Evolutionary conservation across 1,140 invertebrate genomes (phyloP).

Genomic region (Drosophila nigrodunni): DNA sequence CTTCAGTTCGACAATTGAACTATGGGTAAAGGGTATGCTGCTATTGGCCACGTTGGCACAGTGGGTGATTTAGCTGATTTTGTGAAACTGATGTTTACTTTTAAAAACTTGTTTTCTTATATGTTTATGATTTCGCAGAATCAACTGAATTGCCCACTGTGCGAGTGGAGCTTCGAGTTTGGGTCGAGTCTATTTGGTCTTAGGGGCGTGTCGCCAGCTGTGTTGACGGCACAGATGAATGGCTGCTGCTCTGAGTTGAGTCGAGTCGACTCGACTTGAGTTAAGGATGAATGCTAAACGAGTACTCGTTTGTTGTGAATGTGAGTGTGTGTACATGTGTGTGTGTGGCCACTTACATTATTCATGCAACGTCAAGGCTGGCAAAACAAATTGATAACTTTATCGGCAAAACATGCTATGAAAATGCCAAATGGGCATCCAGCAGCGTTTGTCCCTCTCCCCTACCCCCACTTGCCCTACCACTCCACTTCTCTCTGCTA

Average conservation of each 20-base stretch:
- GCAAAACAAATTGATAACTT: constrained; percentile 82
- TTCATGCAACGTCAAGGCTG: constrained; percentile 79
- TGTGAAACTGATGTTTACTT: too few species aligned
- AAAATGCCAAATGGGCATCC: constrained; percentile 70
- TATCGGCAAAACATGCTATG: constrained; percentile 82
- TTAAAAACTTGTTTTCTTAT: too few species aligned
- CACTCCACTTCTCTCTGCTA: not conserved
- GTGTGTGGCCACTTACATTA: constrained; percentile 77
- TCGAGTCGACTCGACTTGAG: constrained; percentile 1
- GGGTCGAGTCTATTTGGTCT: constrained; percentile 1
- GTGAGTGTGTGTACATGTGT: not conserved
- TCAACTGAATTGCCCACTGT: not conserved
- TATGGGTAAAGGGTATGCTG: too few species aligned
- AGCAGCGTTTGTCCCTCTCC: not conserved
- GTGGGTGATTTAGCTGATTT: not conserved
- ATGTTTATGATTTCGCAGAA: not conserved
- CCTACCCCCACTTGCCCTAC: constrained; percentile 49
- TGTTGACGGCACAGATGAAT: constrained; percentile 59
- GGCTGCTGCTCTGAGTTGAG: constrained; percentile 15
- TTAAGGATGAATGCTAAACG: constrained; percentile 23
- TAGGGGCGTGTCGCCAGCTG: constrained; percentile 25
- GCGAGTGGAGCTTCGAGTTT: not conserved
- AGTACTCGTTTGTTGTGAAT: constrained; percentile 6
- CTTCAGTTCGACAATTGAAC: constrained; percentile 24
- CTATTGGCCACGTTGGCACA: constrained; percentile 2